phyloP scores from a whole-genome alignment of 1,140 invertebrate genomes.

The Eumeta japonica region DNA sequence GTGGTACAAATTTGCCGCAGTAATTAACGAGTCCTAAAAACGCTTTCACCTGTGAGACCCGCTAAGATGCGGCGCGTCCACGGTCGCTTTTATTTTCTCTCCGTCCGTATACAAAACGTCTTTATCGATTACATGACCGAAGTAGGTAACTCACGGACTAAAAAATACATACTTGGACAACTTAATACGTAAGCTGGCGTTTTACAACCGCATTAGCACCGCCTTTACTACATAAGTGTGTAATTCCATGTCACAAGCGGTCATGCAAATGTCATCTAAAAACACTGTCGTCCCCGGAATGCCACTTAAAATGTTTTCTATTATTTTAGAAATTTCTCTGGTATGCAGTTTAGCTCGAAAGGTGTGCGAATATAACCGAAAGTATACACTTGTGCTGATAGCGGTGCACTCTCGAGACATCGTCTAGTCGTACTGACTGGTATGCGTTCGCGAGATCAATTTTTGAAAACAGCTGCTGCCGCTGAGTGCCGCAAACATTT shows the following conservation, averaged over 20 bases:
- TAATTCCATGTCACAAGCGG: conserved; percentile 32
- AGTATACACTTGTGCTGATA: conserved; percentile 2
- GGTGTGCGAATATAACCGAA: too few relatives aligned
- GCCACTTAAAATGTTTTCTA: not conserved
- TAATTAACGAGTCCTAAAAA: too few relatives aligned
- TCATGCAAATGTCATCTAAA: not conserved
- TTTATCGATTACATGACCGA: conserved; percentile 4
- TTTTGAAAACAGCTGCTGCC: conserved; percentile 2
- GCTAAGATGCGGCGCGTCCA: not conserved
- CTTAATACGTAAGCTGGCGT: too few relatives aligned
- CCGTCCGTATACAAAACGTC: not conserved
- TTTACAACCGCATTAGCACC: not conserved
- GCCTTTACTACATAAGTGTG: too few relatives aligned
- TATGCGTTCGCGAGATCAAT: conserved; percentile 1
- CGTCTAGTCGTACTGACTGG: not conserved
- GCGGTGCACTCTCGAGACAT: not conserved
- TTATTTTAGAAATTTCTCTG: conserved; percentile 5
- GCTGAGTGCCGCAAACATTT: too few relatives aligned
- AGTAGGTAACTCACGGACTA: not conserved
- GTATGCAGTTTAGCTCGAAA: conserved; percentile 1
- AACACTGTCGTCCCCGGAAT: too few relatives aligned
- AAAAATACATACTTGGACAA: too few relatives aligned
- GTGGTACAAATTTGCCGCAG: too few relatives aligned
- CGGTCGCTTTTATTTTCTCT: conserved; percentile 1
- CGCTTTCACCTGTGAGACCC: conserved; percentile 1